Base-by-base conservation (phyloP, 2,888 invertebrate species). In the Papilio gigon region DNA sequence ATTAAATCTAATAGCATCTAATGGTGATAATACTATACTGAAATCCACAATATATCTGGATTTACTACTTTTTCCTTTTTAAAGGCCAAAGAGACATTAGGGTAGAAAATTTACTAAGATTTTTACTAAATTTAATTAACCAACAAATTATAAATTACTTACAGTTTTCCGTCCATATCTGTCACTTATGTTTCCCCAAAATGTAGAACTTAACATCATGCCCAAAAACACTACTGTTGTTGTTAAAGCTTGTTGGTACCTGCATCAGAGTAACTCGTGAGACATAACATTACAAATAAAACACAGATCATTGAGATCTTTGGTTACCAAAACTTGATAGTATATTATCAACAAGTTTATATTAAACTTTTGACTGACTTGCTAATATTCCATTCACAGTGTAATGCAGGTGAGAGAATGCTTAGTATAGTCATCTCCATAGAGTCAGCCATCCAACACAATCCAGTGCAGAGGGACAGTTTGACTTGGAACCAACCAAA, bases 381-480 rank as follows among this genome's bases (percentile, higher is more conserved):
- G 79, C 95, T 94, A 73, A 99, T 96, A 80, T 96, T 95, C 98
- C 98, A 98, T 84, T 97, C 97, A 86, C 98, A 99, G 82, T 98
- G 98, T 65, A 99, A 90, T 0, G 98, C 97, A 12, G 98, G 98
- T 17, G 98, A 97, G 44, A 99, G 89, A 72, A 99, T 98, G 76
- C 98, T 97, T 42, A 98, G 90, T 78, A 99, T 98, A 81, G 98
- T 98, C 97, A 98, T 98, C 90, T 98, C 98, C 98, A 98, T 98
- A 67, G 98, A 98, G 86, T 98, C 98, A 0, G 98, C 98, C 98
- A 98, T 98, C 98, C 97, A 97, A 82, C 97, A 97, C 1, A 97
- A 90, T 0, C 97, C 97, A 20, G 97, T 97, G 80, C 96, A 96
- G 20, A 97, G 89, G 0, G 97, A 97, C 58, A 97, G 84, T 83